These are phyloP conservation scores for Sinosuthora webbiana DNA, from an alignment of 2,113 vertebrate species.

Conservation along the genomic window DNA sequence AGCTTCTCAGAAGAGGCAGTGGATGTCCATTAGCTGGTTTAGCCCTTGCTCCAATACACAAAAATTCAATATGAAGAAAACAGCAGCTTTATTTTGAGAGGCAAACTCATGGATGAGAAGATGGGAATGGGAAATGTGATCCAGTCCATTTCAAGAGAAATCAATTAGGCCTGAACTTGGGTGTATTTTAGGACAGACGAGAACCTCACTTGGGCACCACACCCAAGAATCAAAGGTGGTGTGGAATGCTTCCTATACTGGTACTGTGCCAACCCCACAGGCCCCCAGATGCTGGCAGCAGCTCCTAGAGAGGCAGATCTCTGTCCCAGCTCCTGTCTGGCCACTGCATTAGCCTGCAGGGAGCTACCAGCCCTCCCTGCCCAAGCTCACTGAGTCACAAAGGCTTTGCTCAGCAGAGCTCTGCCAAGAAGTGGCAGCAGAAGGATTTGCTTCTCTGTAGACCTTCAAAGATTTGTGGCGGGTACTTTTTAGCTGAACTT, in stretches of 20 bases:
- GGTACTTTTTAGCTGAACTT: conserved; percentile 16
- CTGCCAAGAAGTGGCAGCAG: not conserved
- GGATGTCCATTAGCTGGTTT: not conserved
- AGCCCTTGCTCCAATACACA: not conserved
- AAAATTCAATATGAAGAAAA: not conserved
- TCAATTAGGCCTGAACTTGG: not conserved
- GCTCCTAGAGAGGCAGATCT: rapidly evolving
- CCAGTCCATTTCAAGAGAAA: not conserved
- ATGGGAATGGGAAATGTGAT: not conserved
- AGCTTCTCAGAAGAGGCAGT: not conserved
- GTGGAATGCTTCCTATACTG: not conserved
- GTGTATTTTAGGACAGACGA: not conserved
- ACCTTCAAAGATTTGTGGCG: conserved; percentile 44
- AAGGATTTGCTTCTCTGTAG: not conserved
- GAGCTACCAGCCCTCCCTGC: not conserved
- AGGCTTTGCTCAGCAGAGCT: not conserved
- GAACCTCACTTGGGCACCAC: not conserved
- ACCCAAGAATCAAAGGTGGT: not conserved
- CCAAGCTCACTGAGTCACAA: not conserved
- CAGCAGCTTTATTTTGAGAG: not conserved
- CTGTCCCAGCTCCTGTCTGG: not conserved
- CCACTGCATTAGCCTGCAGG: not conserved
- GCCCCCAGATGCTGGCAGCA: not conserved
- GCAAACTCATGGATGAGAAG: not conserved
- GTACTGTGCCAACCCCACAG: rapidly evolving